Conservation (phyloP, 2,113 vertebrate genomes). For the Apteryx mantelli region DNA sequence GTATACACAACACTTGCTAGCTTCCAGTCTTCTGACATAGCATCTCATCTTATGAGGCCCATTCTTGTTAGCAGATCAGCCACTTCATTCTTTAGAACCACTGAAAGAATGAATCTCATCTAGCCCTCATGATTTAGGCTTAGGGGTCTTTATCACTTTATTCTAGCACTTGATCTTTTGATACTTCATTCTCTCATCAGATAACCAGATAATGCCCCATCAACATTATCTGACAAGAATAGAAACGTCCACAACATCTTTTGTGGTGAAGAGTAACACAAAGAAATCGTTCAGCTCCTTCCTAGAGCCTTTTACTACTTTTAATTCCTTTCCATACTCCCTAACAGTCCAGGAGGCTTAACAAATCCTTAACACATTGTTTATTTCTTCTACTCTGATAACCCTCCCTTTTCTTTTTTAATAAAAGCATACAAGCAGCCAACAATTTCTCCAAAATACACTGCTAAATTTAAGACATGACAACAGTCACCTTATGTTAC, state of each 20-base stretch:
- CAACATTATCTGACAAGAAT: neutral
- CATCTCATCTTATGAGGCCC: neutral
- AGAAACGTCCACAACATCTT: neutral
- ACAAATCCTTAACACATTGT: neutral
- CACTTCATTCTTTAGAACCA: slow-evolving; percentile 24
- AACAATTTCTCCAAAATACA: neutral
- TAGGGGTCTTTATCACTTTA: neutral
- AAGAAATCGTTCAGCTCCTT: neutral
- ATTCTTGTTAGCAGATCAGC: slow-evolving; percentile 17
- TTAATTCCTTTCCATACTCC: neutral
- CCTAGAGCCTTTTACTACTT: neutral
- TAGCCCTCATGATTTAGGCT: neutral
- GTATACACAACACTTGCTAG: neutral
- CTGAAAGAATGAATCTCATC: neutral
- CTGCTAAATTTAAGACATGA: neutral
- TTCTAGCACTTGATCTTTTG: slow-evolving; percentile 5
- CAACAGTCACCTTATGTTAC: neutral
- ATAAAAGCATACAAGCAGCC: neutral
- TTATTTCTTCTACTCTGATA: neutral
- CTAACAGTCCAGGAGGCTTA: neutral
- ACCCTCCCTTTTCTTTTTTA: neutral
- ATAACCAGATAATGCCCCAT: neutral
- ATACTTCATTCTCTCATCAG: neutral
- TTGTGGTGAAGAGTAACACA: neutral
- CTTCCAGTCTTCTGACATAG: neutral